These are phyloP conservation scores for Helostoma temminkii DNA, from an alignment of 2,797 vertebrate genomes.

Conservation along the genomic window DNA sequence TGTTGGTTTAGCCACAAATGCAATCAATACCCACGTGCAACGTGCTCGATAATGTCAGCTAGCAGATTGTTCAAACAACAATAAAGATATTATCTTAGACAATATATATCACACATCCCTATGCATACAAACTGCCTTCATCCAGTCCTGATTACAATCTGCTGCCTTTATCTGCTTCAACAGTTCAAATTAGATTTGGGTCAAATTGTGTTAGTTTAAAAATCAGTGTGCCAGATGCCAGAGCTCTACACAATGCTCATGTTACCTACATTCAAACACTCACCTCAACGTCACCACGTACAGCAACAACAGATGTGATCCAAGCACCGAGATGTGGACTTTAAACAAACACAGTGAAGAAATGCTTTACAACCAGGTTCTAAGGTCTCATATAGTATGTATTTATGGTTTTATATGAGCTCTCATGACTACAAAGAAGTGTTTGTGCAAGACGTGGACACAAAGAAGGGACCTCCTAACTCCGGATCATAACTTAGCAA, in stretches of 20 bases:
- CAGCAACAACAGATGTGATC: neutral
- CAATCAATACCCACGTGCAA: too few relatives aligned
- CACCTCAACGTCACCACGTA: neutral
- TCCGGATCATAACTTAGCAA: too few relatives aligned
- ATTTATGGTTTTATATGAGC: neutral
- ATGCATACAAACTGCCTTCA: neutral
- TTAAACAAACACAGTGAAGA: neutral
- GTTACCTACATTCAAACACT: slow-evolving; percentile 5
- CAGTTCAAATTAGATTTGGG: slow-evolving; percentile 36
- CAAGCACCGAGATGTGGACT: neutral
- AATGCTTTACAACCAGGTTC: too few relatives aligned
- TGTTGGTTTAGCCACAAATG: too few relatives aligned
- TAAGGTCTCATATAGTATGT: neutral
- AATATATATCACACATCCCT: too few relatives aligned
- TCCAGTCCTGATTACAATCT: slow-evolving; percentile 3
- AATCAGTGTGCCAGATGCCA: neutral
- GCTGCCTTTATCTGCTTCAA: slow-evolving; percentile 19
- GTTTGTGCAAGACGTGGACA: too few relatives aligned
- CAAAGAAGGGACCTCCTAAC: too few relatives aligned
- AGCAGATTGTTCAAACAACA: too few relatives aligned
- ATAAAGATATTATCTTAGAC: too few relatives aligned
- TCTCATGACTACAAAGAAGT: too few relatives aligned
- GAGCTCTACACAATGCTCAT: slow-evolving; percentile 10
- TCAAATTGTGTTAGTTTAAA: slow-evolving; percentile 31
- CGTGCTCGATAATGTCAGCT: too few relatives aligned